Evolutionary conservation across 2,888 invertebrate species (phyloP), one percentile per base, ranked within the genome.

Genomic region (Protonemura montana): DNA sequence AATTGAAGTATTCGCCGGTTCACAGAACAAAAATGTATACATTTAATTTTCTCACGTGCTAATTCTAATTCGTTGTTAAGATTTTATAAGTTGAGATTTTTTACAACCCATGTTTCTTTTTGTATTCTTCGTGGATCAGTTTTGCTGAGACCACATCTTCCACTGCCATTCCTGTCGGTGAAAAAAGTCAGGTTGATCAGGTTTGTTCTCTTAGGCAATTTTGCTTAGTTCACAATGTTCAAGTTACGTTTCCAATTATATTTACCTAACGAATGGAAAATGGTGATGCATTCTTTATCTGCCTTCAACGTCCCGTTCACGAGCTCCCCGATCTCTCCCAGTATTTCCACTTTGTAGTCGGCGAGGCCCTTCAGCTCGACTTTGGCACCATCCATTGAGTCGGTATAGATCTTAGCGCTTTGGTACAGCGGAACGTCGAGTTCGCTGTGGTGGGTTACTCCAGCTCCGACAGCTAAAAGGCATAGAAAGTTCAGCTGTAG

Each of bases 241-340:
- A 25, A 10, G 21, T 21, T 59, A 59, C 13, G 59, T 59, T 59
- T 59, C 59, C 59, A 59, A 26, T 82, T 25, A 84, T 27, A 89
- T 89, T 90, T 89, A 94, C 94, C 94, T 89, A 94, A 90, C n/a
- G 94, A 94, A 89, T 94, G 94, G 89, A 94, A 95, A n/a, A 94
- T 90, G 3, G 94, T 94, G 0, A 93, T 91, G 81, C 91, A 89
- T 41, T 90, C 89, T 87, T 88, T 89, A 1, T 87, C 86, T 13
- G 89, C 88, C 35, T 90, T 89, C 86, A 90, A 90, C 0, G 88
- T 89, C 26, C 91, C 92, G 13, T 90, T 89, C 30, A 94, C 92
- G 0, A 94, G 90, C 87, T 92, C 92, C 21, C 94, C 94, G 85
- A 94, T 90, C 90, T 94, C 94, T 1, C 92, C 93, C 86, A 91